phyloP scores from a whole-genome alignment of 1,140 invertebrate species.

The Polyergus mexicanus region DNA sequence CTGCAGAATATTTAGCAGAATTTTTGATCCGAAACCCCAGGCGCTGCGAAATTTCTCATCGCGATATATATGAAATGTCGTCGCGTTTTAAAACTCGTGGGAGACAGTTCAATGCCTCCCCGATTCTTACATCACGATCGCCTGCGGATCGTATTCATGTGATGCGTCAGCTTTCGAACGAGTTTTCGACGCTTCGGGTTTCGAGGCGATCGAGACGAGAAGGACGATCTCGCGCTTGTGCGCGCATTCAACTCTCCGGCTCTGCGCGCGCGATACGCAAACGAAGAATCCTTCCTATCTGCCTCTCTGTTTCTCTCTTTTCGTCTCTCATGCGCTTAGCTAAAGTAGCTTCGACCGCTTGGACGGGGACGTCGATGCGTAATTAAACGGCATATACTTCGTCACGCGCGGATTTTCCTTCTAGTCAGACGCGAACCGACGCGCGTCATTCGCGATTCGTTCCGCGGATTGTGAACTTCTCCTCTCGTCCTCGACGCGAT shows the following conservation, averaged over 20 bases:
- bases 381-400: conserved; percentile 57
- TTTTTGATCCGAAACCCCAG: not conserved
- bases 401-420: not conserved
- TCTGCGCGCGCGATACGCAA: conserved; percentile 52
- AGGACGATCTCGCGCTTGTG: conserved; percentile 57
- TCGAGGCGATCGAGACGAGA: conserved; percentile 2
- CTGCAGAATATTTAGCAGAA: not conserved
- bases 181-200: conserved; percentile 2
- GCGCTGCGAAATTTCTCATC: not conserved
- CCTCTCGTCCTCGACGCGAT: not conserved
- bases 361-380: conserved; percentile 4
- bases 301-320: not conserved
- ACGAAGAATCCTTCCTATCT: not conserved
- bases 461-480: not conserved
- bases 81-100: not conserved
- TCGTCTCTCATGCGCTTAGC: not conserved
- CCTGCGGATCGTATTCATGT: conserved; percentile 28
- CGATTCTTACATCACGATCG: conserved; percentile 45
- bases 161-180: conserved; percentile 52
- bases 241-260: conserved; percentile 72
- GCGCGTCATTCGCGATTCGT: conserved; percentile 23
- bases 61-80: not conserved
- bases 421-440: not conserved
- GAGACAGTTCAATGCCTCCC: conserved; percentile 8
- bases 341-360: not conserved